Evolutionary conservation across 2,113 vertebrate genomes (phyloP).

Genomic region (Pedetes capensis): DNA sequence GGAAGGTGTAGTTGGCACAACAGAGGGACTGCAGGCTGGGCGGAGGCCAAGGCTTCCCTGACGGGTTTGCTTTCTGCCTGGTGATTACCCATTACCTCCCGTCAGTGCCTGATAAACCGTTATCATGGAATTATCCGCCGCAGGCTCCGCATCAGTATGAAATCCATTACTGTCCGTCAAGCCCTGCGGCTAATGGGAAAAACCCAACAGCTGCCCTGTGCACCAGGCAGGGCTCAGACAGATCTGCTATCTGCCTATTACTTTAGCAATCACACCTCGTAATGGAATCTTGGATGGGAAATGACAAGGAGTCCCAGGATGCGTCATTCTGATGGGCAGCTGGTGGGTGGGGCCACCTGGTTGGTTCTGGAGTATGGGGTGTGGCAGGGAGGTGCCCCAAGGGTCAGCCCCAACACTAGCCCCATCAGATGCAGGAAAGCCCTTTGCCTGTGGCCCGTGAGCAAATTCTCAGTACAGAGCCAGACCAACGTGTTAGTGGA

Average conservation of each 20-base stretch:
- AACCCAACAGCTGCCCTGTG: constrained; percentile 81
- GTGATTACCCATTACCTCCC: constrained; percentile 84
- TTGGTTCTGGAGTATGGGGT: neutral
- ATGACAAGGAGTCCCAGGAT: constrained; percentile 72
- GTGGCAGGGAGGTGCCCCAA: neutral
- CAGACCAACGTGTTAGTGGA: neutral
- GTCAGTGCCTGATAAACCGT: constrained; percentile 86
- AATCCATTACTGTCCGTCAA: constrained; percentile 92
- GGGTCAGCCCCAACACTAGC: neutral
- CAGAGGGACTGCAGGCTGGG: constrained; percentile 54
- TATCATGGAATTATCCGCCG: constrained; percentile 89
- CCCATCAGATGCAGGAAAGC: neutral
- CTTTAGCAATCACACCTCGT: constrained; percentile 72
- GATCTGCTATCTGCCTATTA: constrained; percentile 81
- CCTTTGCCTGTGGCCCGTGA: neutral
- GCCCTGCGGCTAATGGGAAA: constrained; percentile 82
- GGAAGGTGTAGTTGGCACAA: constrained; percentile 65
- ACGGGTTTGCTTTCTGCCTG: constrained; percentile 73
- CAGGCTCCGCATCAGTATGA: constrained; percentile 87
- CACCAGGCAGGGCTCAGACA: constrained; percentile 82
- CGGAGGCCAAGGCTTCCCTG: neutral
- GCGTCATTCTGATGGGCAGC: constrained; percentile 51
- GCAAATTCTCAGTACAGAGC: neutral
- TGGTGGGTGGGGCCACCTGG: constrained; percentile 46
- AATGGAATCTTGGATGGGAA: constrained; percentile 74